Percentiles rank a stretch among this genome's conserved stretches.
These are phyloP conservation scores for Acanthurus lineatus DNA, from an alignment of 2,797 vertebrate genomes.

Conservation along the genomic window DNA sequence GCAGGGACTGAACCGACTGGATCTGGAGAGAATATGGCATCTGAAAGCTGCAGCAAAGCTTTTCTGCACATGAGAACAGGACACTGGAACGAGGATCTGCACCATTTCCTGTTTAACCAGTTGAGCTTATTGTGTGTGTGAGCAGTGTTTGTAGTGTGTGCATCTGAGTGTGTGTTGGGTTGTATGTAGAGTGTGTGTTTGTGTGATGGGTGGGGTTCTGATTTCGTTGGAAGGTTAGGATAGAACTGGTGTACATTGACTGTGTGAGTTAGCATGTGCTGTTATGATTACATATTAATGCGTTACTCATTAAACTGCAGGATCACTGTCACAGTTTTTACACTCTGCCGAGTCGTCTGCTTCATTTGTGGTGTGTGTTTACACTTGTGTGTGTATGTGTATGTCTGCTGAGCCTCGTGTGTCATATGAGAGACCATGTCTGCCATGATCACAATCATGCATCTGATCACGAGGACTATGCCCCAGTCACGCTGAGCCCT, in stretches of 20 bases:
- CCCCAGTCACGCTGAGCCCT: constrained; percentile 58
- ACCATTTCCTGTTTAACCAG: constrained; percentile 64
- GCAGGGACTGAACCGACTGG: constrained; percentile 16
- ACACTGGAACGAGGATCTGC: constrained; percentile 18
- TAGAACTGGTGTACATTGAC: constrained; percentile 27
- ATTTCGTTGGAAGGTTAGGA: constrained; percentile 27
- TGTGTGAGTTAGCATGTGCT: constrained; percentile 18
- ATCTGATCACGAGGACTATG: constrained; percentile 75
- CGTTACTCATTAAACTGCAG: constrained; percentile 49
- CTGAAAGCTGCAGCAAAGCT: constrained; percentile 2
- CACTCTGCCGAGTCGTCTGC: constrained; percentile 15
- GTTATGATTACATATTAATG: constrained; percentile 25
- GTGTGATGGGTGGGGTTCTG: constrained; percentile 5
- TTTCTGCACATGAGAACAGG: constrained; percentile 23
- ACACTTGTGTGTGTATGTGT: not conserved
- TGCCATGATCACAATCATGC: constrained; percentile 68
- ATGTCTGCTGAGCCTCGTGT: constrained; percentile 34
- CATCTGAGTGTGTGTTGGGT: not conserved
- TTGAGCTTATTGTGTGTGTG: constrained; percentile 27
- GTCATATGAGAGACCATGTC: constrained; percentile 78
- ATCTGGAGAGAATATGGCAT: constrained; percentile 18
- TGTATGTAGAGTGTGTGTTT: not conserved
- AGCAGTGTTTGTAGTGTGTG: constrained; percentile 20
- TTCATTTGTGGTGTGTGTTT: not conserved
- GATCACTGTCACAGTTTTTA: not conserved